phyloP scores from a whole-genome alignment of 2,113 vertebrate genomes.

The Motacilla alba region DNA sequence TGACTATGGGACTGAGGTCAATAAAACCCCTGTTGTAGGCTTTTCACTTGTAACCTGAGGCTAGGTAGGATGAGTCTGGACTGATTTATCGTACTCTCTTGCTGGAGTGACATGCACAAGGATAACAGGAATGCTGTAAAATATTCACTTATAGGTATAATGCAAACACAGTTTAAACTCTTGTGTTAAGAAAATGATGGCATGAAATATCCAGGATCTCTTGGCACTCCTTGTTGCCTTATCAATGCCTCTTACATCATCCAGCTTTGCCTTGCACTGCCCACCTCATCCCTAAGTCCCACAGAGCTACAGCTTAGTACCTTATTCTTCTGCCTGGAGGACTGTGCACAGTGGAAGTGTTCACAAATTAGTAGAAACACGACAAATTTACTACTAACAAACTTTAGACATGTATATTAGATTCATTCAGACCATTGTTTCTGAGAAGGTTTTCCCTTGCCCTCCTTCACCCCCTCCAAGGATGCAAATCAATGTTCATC shows the following conservation, averaged over 20 bases:
- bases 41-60: not conserved
- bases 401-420: fast-evolving
- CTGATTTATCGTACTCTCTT: not conserved
- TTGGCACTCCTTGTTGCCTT: not conserved
- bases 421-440: not conserved
- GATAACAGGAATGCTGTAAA: not conserved
- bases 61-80: not conserved
- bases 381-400: not conserved
- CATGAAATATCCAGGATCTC: not conserved
- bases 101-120: not conserved
- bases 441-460: not conserved
- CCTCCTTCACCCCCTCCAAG: not conserved
- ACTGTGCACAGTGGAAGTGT: not conserved
- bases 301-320: not conserved
- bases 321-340: not conserved
- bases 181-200: not conserved
- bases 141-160: not conserved
- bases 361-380: not conserved
- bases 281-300: fast-evolving
- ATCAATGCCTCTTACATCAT: not conserved
- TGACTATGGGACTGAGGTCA: not conserved
- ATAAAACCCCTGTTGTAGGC: not conserved
- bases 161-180: not conserved
- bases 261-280: not conserved
- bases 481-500: not conserved